Percentiles rank a stretch among this genome's conserved stretches.
These are phyloP conservation scores for Oceanodroma leucorhoa DNA, from an alignment of 2,797 vertebrate genomes.

Conservation along the genomic window DNA sequence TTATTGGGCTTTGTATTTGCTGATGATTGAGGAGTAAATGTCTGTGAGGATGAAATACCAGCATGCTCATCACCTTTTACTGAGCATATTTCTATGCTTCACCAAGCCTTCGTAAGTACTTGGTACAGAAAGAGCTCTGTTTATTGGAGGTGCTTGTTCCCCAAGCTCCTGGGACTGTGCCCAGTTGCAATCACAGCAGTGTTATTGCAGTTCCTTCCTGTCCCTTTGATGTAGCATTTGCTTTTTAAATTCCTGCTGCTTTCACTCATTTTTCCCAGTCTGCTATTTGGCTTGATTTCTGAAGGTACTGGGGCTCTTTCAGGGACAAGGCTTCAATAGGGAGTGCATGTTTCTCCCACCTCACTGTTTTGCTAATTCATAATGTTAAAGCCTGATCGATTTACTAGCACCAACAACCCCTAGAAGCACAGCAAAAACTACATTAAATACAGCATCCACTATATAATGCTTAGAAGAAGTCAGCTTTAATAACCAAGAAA, in stretches of 20 bases:
- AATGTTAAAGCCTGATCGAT: neutral
- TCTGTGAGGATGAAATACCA: neutral
- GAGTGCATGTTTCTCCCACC: neutral
- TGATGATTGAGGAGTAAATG: neutral
- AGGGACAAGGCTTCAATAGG: neutral
- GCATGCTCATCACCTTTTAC: neutral
- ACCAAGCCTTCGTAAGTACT: neutral
- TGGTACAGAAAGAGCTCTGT: constrained; percentile 63
- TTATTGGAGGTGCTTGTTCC: constrained; percentile 54
- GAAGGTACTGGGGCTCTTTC: constrained; percentile 44
- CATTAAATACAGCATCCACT: neutral
- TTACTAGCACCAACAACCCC: neutral
- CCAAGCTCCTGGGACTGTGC: constrained; percentile 61
- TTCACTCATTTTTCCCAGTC: constrained; percentile 49
- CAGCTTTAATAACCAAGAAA: neutral
- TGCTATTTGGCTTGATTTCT: constrained; percentile 53
- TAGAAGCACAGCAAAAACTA: neutral
- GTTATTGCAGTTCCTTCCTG: constrained; percentile 68
- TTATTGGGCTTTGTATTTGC: neutral
- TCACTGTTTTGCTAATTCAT: neutral
- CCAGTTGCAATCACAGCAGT: constrained; percentile 71
- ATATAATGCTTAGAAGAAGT: neutral
- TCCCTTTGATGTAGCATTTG: constrained; percentile 66
- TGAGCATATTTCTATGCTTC: constrained; percentile 29
- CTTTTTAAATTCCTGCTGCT: constrained; percentile 62